Base-by-base conservation (phyloP, 2,797 vertebrate species). In the Gouania willdenowi region DNA sequence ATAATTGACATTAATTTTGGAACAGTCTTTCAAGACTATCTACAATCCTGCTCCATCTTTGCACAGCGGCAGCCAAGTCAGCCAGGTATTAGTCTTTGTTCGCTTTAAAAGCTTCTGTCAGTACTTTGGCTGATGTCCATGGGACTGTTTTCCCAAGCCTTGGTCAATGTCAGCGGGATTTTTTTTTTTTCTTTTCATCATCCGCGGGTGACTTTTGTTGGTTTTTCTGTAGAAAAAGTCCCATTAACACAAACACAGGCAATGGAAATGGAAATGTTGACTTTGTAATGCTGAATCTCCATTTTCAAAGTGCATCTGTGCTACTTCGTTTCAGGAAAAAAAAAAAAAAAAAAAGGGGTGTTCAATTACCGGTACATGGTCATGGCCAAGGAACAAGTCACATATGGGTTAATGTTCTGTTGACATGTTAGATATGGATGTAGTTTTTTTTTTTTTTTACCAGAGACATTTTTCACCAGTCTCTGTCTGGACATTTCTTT, bases 211-310 rank as follows among this genome's bases (percentile, higher is more conserved):
- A 69, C 55, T 46, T 61, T 73, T 81, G 75, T 68, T 45, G 60
- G 81, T 89, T 91, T 90, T 91, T 84, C 62, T 70, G 41, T 60
- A 60, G 39, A 79, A 92, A 90, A 91, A 77, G 78, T 93, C 88
- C 89, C 90, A 90, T 89, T 88, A 90, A 92, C 92, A 91, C 90
- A 92, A 92, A 93, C 91, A 93, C 92, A 91, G 88, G 91, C 89
- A 91, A 93, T 91, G 84, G 87, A 89, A 92, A 92, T 91, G 84
- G 91, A 92, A 92, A 90, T 84, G 89, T 82, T 88, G 82, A 87
- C 79, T 88, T 82, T 53, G 84, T 87, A 85, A 73, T 59, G 70
- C 50, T 44, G 65, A 55, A 45, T 35, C 56, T 75, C 25, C 41
- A 32, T 68, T 67, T 62, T 82, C 86, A 88, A 88, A 86, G 87